Conservation (phyloP, 2,797 vertebrate species). For the Apogon talboti region DNA sequence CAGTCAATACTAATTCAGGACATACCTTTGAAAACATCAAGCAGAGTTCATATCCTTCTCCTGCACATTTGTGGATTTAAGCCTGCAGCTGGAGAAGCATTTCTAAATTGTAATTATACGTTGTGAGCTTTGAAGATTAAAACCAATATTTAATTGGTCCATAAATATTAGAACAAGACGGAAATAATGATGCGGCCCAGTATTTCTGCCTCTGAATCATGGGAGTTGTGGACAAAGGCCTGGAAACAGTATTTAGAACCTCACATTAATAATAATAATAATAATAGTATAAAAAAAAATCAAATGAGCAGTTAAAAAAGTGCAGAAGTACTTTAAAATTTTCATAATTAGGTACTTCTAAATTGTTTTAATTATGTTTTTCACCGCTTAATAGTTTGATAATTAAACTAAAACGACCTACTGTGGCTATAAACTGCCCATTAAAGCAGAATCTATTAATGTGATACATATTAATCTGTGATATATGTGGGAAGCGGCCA, state of each 20-base stretch:
- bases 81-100: no score
- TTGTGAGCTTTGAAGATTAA: no score
- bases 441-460: conserved; percentile 23
- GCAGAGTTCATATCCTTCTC: no score
- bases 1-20: no score
- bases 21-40: no score
- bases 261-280: no score
- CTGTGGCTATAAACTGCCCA: conserved; percentile 20
- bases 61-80: no score
- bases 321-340: background rate
- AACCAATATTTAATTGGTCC: no score
- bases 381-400: background rate
- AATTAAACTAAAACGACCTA: conserved; percentile 18
- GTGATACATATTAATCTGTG: conserved; percentile 22
- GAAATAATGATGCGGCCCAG: background rate
- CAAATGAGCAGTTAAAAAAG: background rate
- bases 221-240: no score
- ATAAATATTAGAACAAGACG: no score
- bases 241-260: background rate
- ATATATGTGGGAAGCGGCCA: conserved; percentile 7
- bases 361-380: background rate
- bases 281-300: background rate
- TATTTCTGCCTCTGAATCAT: background rate
- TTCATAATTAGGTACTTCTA: background rate
- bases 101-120: no score